Evolutionary conservation across 30 jellyfish, hydroid and myxozoan species (phyloP).

Genomic region (Aurelia aurita complex sp. Pacific): DNA sequence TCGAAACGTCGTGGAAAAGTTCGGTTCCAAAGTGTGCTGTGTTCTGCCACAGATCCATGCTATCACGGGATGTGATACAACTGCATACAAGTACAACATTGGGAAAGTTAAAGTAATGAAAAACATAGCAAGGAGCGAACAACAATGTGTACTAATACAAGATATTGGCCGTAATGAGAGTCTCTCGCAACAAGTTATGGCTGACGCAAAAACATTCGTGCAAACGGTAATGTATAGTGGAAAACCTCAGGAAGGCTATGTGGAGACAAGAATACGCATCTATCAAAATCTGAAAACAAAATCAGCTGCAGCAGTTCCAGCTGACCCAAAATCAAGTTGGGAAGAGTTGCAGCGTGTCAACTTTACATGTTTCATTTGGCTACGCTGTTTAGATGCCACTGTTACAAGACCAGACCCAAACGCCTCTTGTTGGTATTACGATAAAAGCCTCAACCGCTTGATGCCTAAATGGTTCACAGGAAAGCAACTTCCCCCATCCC

Average conservation of each 20-base stretch:
- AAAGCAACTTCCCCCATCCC: too few species aligned
- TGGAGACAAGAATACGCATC: too few species aligned
- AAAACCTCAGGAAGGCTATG: too few species aligned
- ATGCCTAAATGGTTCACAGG: too few species aligned
- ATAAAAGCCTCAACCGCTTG: too few species aligned
- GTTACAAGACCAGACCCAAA: slow-evolving; percentile 32
- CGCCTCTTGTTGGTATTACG: neutral
- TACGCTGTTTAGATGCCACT: slow-evolving; percentile 12
- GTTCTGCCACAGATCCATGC: slow-evolving; percentile 23
- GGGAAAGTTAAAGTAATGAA: slow-evolving; percentile 16
- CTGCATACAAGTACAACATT: slow-evolving; percentile 27
- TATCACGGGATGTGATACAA: slow-evolving; percentile 19
- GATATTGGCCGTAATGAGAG: neutral
- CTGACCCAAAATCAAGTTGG: too few species aligned
- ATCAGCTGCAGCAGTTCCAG: neutral
- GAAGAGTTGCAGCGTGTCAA: too few species aligned
- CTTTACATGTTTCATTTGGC: neutral
- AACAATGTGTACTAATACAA: slow-evolving; percentile 7
- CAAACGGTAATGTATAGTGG: too few species aligned
- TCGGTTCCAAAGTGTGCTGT: slow-evolving; percentile 4
- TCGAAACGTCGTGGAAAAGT: too few species aligned
- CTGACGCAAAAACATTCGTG: too few species aligned
- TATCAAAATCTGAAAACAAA: slow-evolving; percentile 10
- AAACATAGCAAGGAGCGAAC: slow-evolving; percentile 2
- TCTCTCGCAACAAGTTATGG: too few species aligned